Evolutionary conservation across 2,113 vertebrate species (phyloP).

Genomic region (Aphyosemion australe): DNA sequence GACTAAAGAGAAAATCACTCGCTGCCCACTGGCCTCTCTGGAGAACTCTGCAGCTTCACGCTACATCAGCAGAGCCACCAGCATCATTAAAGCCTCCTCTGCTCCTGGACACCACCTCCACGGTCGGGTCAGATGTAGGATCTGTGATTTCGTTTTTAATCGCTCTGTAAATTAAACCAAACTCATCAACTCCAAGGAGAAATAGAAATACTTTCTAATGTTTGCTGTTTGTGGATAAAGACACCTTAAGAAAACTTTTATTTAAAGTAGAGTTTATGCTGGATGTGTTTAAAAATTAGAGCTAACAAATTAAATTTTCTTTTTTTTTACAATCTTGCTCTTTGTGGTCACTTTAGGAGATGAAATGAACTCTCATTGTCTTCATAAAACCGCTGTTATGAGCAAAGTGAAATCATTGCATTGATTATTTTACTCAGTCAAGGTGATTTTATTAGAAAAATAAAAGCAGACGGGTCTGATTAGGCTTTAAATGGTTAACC

Average conservation of each 20-base stretch:
- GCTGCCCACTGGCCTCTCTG: not conserved
- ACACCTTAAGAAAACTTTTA: not conserved
- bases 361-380: slow-evolving; percentile 18
- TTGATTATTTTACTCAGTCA: slow-evolving; percentile 11
- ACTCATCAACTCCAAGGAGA: too few species aligned
- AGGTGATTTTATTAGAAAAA: not conserved
- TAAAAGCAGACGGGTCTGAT: slow-evolving; percentile 7
- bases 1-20: slow-evolving; percentile 11
- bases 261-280: too few species aligned
- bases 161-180: too few species aligned
- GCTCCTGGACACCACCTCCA: not conserved
- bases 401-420: slow-evolving; percentile 4
- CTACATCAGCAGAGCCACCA: slow-evolving; percentile 10
- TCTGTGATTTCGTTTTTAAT: too few species aligned
- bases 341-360: not conserved
- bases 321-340: too few species aligned
- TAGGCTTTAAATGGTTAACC: slow-evolving; percentile 31
- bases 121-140: too few species aligned
- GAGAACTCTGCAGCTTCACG: slow-evolving; percentile 2
- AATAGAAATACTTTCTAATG: too few species aligned
- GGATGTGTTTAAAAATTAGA: too few species aligned
- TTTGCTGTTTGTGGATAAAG: too few species aligned
- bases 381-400: slow-evolving; percentile 5
- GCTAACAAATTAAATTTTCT: too few species aligned
- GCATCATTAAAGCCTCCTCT: not conserved